phyloP scores from a whole-genome alignment of 2,797 vertebrate genomes.

The Sebastolobus alascanus region DNA sequence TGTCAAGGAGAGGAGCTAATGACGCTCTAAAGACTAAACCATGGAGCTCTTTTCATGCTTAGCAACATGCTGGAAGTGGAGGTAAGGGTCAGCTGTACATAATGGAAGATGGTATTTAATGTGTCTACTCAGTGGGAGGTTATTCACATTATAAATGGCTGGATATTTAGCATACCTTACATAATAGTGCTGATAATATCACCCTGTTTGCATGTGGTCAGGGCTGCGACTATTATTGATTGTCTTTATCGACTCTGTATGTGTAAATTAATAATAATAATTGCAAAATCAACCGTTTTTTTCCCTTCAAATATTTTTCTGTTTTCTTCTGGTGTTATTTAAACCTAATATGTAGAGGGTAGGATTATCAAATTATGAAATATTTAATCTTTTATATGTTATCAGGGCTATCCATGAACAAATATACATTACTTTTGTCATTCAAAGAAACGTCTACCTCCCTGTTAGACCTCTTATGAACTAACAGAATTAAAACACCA shows the following conservation, averaged over 20 bases:
- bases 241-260: not conserved
- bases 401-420: no score
- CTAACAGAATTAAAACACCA: not conserved
- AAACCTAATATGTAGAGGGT: not conserved
- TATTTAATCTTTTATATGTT: no score
- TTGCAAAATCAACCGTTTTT: not conserved
- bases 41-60: not conserved
- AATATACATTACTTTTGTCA: no score
- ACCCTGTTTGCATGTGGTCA: not conserved
- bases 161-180: not conserved
- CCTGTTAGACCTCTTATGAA: not conserved
- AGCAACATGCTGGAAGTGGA: constrained; percentile 35
- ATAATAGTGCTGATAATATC: not conserved
- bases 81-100: constrained; percentile 45
- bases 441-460: no score
- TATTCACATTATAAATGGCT: not conserved
- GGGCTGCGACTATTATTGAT: not conserved
- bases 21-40: not conserved
- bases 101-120: not conserved
- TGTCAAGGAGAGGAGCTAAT: constrained; percentile 1
- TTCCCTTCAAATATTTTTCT: not conserved
- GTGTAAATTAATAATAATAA: not conserved
- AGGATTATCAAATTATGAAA: no score
- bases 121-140: not conserved
- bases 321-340: not conserved